Evolutionary conservation across 2,113 vertebrate species (phyloP), one percentile per base, ranked within the genome.

Genomic region (Ivindomyrus marchei): DNA sequence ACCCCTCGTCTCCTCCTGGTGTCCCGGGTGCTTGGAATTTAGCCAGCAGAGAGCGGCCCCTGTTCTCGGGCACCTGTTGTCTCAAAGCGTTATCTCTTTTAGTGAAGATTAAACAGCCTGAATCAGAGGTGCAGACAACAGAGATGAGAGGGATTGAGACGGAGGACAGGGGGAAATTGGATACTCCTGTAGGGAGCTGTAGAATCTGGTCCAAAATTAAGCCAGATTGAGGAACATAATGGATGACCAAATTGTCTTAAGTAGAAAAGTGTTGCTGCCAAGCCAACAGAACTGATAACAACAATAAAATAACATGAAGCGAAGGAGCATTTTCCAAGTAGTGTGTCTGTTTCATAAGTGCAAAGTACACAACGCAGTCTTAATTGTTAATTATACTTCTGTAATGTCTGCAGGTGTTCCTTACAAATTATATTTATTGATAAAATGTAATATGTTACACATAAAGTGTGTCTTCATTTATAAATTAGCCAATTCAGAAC

Each of bases 191-290:
- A 56, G 66, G 31, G 74, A 84, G 50, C 49, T 87, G 31, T 56
- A 56, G 70, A 83, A 53, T 83, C 88, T 89, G 46, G n/a, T 83
- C 74, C 88, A 52, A 36, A 52, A 89, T 80, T 47, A 89, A 53
- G 62, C 8, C 62, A 17, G 42, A 74, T 31, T 88, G 56, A 70
- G 62, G 56, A 88, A 74, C 88, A 49, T 74, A 87, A 87, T 87
- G 85, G 50, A 87, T 53, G 87, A 66, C 87, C 87, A 70, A 88
- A 88, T 70, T 53, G 13, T 87, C 85, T 87, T 87, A 87, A 87
- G 85, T 53, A 47, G 50, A 87, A 87, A 87, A 87, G 50, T 17
- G 2, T 87, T 56, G 42, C 50, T 87, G 50, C 85, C 49, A 53
- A 56, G 50, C 50, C 87, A 66, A 66, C 19, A 45, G 36, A 45